Percentiles rank a stretch among this genome's conserved stretches.
Evolutionary conservation across 2,888 invertebrate species (phyloP).

Genomic region (Yponomeuta sedellus): DNA sequence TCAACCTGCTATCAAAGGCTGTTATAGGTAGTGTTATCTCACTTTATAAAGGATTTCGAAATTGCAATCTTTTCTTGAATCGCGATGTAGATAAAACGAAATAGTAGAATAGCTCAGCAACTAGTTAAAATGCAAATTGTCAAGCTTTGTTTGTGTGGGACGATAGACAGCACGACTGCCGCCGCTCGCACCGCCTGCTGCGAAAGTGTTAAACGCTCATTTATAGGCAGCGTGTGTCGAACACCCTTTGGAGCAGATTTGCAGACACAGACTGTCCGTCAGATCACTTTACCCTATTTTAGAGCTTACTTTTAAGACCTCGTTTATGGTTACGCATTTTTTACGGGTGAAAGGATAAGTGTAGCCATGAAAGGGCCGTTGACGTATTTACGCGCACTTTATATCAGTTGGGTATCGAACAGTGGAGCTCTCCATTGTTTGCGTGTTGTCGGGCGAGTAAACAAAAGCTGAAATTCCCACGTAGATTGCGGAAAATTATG

Average conservation of each 20-base stretch:
- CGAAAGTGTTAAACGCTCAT: slow-evolving; percentile 63
- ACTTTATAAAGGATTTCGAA: not conserved
- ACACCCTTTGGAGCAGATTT: slow-evolving; percentile 32
- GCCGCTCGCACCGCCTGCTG: slow-evolving; percentile 30
- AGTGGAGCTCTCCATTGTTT: not conserved
- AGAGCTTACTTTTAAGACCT: slow-evolving; percentile 13
- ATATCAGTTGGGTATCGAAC: not conserved
- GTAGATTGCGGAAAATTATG: slow-evolving; percentile 39
- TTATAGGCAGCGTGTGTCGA: slow-evolving; percentile 47
- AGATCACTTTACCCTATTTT: slow-evolving; percentile 13
- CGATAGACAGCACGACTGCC: slow-evolving; percentile 42
- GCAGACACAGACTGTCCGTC: slow-evolving; percentile 20
- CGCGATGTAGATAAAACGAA: slow-evolving; percentile 7
- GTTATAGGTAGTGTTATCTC: too few species aligned
- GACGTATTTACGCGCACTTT: slow-evolving; percentile 1
- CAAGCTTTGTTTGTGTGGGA: slow-evolving; percentile 58
- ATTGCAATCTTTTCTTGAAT: not conserved
- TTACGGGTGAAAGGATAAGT: slow-evolving; percentile 4
- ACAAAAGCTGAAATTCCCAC: not conserved
- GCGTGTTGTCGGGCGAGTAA: not conserved
- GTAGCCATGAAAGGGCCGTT: not conserved
- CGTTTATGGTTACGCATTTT: slow-evolving; percentile 15
- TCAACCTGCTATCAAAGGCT: not conserved
- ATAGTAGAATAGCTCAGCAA: slow-evolving; percentile 31
- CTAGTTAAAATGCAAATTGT: slow-evolving; percentile 71